These are phyloP conservation scores for Salvelinus fontinalis DNA, from an alignment of 2,113 vertebrate genomes.

Conservation along the genomic window DNA sequence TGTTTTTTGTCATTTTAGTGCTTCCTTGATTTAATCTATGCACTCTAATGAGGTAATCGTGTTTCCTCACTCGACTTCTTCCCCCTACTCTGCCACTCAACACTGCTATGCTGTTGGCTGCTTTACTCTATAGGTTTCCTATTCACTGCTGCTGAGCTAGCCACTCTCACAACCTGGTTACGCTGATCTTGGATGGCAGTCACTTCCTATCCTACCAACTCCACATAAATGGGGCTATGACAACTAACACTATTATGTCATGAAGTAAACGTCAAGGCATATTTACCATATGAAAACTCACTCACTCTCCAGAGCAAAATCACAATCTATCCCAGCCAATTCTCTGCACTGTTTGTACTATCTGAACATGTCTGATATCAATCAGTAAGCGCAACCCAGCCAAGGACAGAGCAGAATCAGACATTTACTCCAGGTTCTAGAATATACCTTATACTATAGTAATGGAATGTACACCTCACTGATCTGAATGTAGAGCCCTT, in stretches of 20 bases:
- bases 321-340: not conserved
- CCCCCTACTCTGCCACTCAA: constrained; percentile 46
- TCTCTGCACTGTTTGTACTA: not conserved
- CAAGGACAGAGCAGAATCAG: not conserved
- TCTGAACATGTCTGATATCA: not conserved
- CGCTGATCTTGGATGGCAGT: not conserved
- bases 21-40: constrained; percentile 99
- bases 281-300: not conserved
- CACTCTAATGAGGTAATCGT: constrained; percentile 89
- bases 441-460: not conserved
- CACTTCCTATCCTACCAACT: not conserved
- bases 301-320: not conserved
- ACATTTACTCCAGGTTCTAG: not conserved
- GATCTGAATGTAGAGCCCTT: constrained; percentile 64
- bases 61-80: constrained; percentile 60
- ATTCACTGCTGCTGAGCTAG: not conserved
- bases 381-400: not conserved
- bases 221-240: not conserved
- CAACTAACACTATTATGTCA: not conserved
- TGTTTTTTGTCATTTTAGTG: constrained; percentile 81
- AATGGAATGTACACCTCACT: constrained; percentile 59
- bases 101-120: constrained; percentile 61
- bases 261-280: not conserved
- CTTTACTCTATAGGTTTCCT: constrained; percentile 14
- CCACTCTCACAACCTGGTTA: not conserved